Base-by-base conservation (phyloP, 2,797 vertebrate species). In the Coranthus polyacanthus region DNA sequence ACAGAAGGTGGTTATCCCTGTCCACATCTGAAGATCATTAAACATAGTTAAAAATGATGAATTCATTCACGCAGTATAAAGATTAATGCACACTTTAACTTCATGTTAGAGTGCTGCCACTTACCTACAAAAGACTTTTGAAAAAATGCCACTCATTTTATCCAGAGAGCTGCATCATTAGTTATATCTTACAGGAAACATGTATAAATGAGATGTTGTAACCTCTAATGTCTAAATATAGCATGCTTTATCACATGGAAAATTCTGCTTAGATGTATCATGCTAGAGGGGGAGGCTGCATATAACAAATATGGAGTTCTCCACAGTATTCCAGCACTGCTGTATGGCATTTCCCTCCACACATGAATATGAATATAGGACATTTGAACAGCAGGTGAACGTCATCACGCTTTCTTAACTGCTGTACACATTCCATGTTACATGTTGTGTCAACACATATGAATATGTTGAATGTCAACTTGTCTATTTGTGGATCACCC, bases 1-100 rank as follows among this genome's bases (percentile, higher is more conserved):
- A 15, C 3, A 22, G 46, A 54, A n/a, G 26, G 21, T 42, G 12
- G 12, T 53, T 12, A 15, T 66, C 11, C 45, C 6, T 64, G 47
- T 55, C 5, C 11, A 51, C 22, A 41, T 53, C 37, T 53, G 18
- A 75, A 58, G 24, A 45, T 81, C 45, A 76, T 68, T 53, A 70
- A 44, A 16, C 5, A 38, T 20, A 42, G 36, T 45, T 32, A 17
- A n/a, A 69, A 68, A 69, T 62, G 42, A 56, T 22, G 10, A 41
- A 52, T 68, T 54, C 0, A 53, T 55, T 78, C 6, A 45, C 37
- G 46, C 16, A 43, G 4, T 41, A 18, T 29, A 45, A 26, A 43
- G 18, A 45, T 69, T 12, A 41, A 54, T 37, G 9, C 16, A 53
- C n/a, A n/a, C 6, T 45, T 50, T 6, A 29, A 39, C 4, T 17